Evolutionary conservation across 2,888 invertebrate genomes (phyloP), one percentile per base, ranked within the genome.

Genomic region (Trachelus troglodyta): DNA sequence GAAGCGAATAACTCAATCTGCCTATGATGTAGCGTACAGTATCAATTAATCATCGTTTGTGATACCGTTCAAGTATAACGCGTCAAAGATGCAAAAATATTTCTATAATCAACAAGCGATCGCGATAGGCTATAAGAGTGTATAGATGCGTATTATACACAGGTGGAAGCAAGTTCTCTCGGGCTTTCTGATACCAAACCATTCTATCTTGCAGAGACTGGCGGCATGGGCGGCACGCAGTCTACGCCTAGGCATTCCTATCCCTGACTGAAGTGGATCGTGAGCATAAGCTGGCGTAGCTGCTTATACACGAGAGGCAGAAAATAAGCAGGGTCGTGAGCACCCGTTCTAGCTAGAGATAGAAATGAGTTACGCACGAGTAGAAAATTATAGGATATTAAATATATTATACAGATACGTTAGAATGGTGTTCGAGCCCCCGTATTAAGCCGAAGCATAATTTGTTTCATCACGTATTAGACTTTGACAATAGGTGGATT

Each of bases 201-300:
- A 79, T 82, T 81, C 77, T 81, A 85, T 81, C 81, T 81, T 80
- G 80, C 75, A 76, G 76, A 79, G 78, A 71, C 23, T 56, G 56
- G 56, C 56, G 56, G 56, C 56, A 56, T 56, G 56, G 84, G 85
- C 85, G 85, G 81, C 85, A 86, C 82, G 86, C 86, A 81, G 86
- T 86, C 86, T 87, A 85, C 84, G 81, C 80, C 82, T 85, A 85
- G 83, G 79, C 82, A 80, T 81, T 81, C 82, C 82, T 79, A 79
- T 81, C 76, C 56, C 33, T 71, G 31, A 35, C 69, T 77, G 75
- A 75, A 75, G 78, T 69, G 34, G 75, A 75, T 71, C 69, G 76
- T 56, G 75, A 79, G 74, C 69, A 75, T 69, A 79, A 34, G n/a
- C 71, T 75, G 40, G 74, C 35, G 71, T 69, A 76, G 15, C 34